Percentiles rank a stretch among this genome's conserved stretches.
Evolutionary conservation across 2,113 vertebrate genomes (phyloP).

Genomic region (Pelodiscus sinensis): DNA sequence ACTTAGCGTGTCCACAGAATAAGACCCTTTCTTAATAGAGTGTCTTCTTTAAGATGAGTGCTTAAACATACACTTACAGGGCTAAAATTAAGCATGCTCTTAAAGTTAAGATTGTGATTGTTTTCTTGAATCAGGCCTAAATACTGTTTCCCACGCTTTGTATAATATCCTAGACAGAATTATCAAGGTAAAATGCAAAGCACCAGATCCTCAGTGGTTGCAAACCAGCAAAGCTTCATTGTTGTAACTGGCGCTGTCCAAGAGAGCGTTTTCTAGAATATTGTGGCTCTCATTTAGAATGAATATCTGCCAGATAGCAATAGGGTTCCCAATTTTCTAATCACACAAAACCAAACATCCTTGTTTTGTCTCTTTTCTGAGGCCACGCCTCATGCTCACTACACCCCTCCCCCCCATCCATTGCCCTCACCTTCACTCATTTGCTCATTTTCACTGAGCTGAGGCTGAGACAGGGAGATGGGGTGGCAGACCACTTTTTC

Average conservation of each 20-base stretch:
- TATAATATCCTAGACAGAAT: slow-evolving; percentile 6
- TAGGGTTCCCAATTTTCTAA: too few species aligned
- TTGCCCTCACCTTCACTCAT: too few species aligned
- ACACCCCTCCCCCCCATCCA: too few species aligned
- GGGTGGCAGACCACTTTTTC: not conserved
- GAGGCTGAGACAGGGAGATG: too few species aligned
- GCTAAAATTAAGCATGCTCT: not conserved
- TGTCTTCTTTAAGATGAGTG: not conserved
- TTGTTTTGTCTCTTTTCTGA: too few species aligned
- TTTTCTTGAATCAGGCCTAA: slow-evolving; percentile 8
- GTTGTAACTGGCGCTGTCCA: not conserved
- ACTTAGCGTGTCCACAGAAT: not conserved
- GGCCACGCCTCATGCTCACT: too few species aligned
- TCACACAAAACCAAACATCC: too few species aligned
- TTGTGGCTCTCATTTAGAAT: not conserved
- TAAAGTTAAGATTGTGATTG: not conserved
- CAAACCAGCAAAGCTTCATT: not conserved
- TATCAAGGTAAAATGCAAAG: not conserved
- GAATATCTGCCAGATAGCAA: not conserved
- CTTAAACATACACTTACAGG: not conserved
- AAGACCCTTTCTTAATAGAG: not conserved
- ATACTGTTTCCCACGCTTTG: not conserved
- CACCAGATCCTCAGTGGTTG: not conserved
- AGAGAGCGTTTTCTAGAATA: not conserved
- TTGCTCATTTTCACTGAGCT: too few species aligned